phyloP scores from a whole-genome alignment of 2,888 invertebrate species.

The Apodemia zela region DNA sequence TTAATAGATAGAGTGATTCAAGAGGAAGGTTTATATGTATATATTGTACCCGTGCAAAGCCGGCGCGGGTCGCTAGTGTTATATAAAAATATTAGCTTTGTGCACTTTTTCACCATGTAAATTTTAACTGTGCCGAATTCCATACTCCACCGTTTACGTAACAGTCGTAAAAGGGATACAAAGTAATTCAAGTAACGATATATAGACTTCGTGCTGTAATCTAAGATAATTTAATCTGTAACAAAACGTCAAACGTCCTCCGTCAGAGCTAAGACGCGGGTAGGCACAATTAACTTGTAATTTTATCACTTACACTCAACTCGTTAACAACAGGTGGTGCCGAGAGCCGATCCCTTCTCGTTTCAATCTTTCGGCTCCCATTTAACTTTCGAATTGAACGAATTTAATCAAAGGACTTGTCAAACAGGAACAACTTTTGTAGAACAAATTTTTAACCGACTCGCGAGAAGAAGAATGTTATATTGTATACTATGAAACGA shows the following conservation, averaged over 20 bases:
- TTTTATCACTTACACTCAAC: constrained; percentile 15
- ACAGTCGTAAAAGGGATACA: no score
- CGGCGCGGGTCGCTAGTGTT: no score
- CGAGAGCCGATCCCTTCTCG: constrained; percentile 8
- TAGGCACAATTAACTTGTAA: constrained; percentile 14
- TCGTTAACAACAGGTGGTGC: constrained; percentile 13
- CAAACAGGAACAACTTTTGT: background rate
- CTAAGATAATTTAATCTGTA: background rate
- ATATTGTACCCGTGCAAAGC: no score
- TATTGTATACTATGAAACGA: background rate
- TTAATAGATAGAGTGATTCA: no score
- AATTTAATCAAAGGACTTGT: constrained; percentile 10
- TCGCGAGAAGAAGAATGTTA: background rate
- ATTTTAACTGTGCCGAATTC: no score
- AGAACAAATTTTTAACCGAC: background rate
- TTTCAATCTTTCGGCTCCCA: constrained; percentile 11
- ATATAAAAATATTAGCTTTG: no score
- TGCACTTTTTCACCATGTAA: no score
- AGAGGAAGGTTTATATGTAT: no score
- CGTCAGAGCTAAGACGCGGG: background rate
- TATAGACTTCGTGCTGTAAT: background rate
- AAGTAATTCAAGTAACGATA: no score
- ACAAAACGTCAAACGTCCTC: constrained; percentile 3
- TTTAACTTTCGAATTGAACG: constrained; percentile 14
- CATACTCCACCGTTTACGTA: no score